These are phyloP conservation scores for Tamandua tetradactyla DNA, from an alignment of 2,797 vertebrate genomes.

Conservation along the genomic window DNA sequence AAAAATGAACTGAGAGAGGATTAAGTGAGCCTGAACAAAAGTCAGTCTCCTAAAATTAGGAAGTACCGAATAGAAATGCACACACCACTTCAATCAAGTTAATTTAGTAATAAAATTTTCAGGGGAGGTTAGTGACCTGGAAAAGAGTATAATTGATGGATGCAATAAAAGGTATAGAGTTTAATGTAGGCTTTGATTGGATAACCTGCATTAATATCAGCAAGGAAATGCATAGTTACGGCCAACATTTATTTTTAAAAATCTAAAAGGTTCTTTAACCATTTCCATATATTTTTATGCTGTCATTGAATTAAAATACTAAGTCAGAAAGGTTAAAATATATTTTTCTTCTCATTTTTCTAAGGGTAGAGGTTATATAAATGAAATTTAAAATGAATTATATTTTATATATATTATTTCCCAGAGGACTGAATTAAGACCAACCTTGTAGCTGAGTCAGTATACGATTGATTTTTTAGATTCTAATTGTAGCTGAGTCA, in stretches of 20 bases:
- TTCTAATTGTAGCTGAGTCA: background rate
- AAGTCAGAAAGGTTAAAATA: background rate
- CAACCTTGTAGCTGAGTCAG: background rate
- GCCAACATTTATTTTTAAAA: slow-evolving; percentile 20
- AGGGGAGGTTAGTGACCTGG: background rate
- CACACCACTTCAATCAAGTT: slow-evolving; percentile 17
- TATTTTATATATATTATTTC: slow-evolving; percentile 1
- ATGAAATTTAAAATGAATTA: background rate
- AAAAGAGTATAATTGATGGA: slow-evolving; percentile 36
- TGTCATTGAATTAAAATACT: slow-evolving; percentile 1
- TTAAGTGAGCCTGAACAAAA: background rate
- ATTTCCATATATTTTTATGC: slow-evolving; percentile 4
- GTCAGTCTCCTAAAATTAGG: slow-evolving; percentile 2
- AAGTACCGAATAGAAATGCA: background rate
- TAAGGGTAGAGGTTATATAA: background rate
- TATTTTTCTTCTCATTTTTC: background rate
- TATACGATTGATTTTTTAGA: background rate
- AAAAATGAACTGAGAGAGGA: background rate
- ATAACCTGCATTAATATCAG: background rate
- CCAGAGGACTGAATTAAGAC: background rate
- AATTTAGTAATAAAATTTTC: slow-evolving; percentile 44
- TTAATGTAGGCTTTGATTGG: slow-evolving; percentile 54
- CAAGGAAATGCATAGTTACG: slow-evolving; percentile 55
- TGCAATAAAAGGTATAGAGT: slow-evolving; percentile 44
- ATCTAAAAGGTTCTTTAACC: background rate